Percentiles rank a stretch among this genome's conserved stretches.
Conservation (phyloP, 2,888 invertebrate genomes). For the Prenolepis imparis region DNA sequence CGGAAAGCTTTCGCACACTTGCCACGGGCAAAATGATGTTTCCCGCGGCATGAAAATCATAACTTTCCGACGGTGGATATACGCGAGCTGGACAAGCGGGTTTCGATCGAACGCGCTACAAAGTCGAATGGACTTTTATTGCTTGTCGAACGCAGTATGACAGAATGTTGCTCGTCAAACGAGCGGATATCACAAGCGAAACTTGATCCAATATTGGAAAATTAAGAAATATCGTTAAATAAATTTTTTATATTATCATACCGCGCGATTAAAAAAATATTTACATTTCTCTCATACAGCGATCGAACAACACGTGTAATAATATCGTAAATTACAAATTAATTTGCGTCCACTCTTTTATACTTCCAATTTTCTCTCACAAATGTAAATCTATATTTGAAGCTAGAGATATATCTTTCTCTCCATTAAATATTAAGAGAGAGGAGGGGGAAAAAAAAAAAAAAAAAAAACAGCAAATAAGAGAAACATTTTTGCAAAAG, state of each 20-base stretch:
- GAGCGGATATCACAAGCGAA: conserved; percentile 30
- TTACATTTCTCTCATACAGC: not conserved
- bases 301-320: not conserved
- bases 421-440: not conserved
- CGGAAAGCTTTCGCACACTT: conserved; percentile 21
- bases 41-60: conserved; percentile 22
- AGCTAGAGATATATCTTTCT: not conserved
- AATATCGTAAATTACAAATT: not conserved
- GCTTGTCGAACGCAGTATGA: conserved; percentile 32
- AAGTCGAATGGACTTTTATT: conserved; percentile 45
- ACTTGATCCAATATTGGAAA: conserved; percentile 8
- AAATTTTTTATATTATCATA: not conserved
- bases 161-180: conserved; percentile 28
- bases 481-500: not conserved
- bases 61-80: conserved; percentile 25
- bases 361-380: not conserved
- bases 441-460: no score
- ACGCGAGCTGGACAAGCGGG: conserved; percentile 28
- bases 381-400: not conserved
- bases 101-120: conserved; percentile 24
- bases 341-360: not conserved
- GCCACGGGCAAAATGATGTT: conserved; percentile 27
- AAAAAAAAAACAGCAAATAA: not conserved
- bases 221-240: not conserved
- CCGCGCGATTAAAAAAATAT: not conserved